Conservation (phyloP, 37 sponge, comb jelly and placozoan species). For the Spongia lamella region DNA sequence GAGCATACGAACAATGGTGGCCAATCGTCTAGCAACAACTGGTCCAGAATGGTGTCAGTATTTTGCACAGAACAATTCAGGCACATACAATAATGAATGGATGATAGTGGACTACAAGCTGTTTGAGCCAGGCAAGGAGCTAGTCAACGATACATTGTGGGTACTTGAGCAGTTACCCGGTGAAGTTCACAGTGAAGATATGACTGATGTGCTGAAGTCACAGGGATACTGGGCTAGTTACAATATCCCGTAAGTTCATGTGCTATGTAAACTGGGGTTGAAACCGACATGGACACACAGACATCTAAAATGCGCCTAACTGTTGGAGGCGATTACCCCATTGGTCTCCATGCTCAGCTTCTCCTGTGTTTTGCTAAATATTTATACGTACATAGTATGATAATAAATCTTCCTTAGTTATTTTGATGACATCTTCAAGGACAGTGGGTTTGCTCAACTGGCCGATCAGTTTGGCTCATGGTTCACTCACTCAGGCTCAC, state of each 20-base stretch:
- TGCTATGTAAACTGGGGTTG: too few species aligned
- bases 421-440: slow-evolving; percentile 69
- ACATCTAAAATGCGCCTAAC: too few species aligned
- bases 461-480: slow-evolving; percentile 82
- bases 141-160: slow-evolving; percentile 53
- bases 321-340: too few species aligned
- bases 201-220: slow-evolving; percentile 66
- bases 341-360: too few species aligned
- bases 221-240: slow-evolving; percentile 92
- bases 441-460: slow-evolving; percentile 67
- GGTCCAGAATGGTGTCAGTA: slow-evolving; percentile 73
- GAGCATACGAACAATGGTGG: slow-evolving; percentile 66
- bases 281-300: too few species aligned
- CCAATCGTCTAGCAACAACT: slow-evolving; percentile 78
- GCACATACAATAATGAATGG: slow-evolving; percentile 97
- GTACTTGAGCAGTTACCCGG: slow-evolving; percentile 93
- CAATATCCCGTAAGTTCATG: slow-evolving; percentile 83
- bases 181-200: slow-evolving; percentile 44
- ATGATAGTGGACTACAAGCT: slow-evolving; percentile 95
- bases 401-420: too few species aligned
- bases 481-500: slow-evolving; percentile 78
- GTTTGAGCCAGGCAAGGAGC: slow-evolving; percentile 43
- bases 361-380: too few species aligned
- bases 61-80: slow-evolving; percentile 84
- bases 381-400: too few species aligned